Base-by-base conservation (phyloP, 2,888 invertebrate species). In the Eumacrocentrus americanus region DNA sequence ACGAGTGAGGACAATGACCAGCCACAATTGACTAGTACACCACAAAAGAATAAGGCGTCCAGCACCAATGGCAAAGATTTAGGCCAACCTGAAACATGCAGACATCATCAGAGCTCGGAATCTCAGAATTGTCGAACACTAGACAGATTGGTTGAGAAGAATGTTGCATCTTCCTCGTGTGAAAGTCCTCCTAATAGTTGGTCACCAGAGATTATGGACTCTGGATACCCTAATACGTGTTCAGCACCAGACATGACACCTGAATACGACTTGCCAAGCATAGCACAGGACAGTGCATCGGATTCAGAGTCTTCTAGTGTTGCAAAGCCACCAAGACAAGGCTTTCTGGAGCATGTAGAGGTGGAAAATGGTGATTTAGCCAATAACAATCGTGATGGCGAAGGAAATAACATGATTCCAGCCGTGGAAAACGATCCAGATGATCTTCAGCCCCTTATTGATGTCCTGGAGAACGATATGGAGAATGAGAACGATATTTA, bases 281-380 rank as follows among this genome's bases (percentile, higher is more conserved):
- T 77, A 58, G 68, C 70, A 2, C 69, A 73, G 7, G 76, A 74
- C 58, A 59, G 60, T 34, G 64, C 63, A 42, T 66, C 68, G 11
- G 69, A 68, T 38, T 63, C 65, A 2, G 70, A 71, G 35, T 67
- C 70, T 3, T 69, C 74, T 6, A 75, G 72, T 37, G 58, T 71
- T 11, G 72, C 66, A 0, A 74, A 77, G 61, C 71, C 64, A 12
- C 73, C 73, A 11, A 67, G 70, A 56, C 60, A 64, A 5, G 69
- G 46, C 11, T n/a, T n/a, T n/a, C 52, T 54, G 12, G 70, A 70
- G 52, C 60, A 42, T 50, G 62, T 60, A 23, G 66, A 79, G 50
- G 82, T 83, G 1, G 83, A 84, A 73, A 84, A 84, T 63, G 84
- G 83, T 1, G 84, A 84, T 72, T 74, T 84, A 29, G 84, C 82